phyloP scores from a whole-genome alignment of 1,140 invertebrate species.

The Lordiphosa clarofinis region DNA sequence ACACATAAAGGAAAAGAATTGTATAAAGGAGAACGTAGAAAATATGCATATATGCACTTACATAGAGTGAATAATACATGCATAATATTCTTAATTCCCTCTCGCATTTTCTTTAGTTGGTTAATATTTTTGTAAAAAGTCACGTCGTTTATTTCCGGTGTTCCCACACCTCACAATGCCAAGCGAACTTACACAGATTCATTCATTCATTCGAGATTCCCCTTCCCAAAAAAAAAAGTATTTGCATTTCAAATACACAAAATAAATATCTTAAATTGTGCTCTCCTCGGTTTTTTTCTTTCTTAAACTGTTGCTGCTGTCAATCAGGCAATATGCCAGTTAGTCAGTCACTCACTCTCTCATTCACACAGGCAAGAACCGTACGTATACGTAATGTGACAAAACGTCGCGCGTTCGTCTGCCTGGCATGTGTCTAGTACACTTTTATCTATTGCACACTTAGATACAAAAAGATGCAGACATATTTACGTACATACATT shows the following conservation, averaged over 20 bases:
- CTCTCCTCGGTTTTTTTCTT: background rate
- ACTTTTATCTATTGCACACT: constrained; percentile 42
- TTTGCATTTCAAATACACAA: constrained; percentile 69
- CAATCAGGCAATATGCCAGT: constrained; percentile 72
- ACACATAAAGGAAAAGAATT: background rate
- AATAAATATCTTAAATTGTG: constrained; percentile 70
- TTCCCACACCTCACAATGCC: constrained; percentile 41
- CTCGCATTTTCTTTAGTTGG: constrained; percentile 35
- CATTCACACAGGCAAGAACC: constrained; percentile 29
- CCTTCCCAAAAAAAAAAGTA: constrained; percentile 33
- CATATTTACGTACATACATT: constrained; percentile 1
- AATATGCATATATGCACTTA: constrained; percentile 13
- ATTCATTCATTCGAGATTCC: constrained; percentile 42
- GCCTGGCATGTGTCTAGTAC: constrained; percentile 36
- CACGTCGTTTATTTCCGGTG: constrained; percentile 79
- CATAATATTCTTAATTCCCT: constrained; percentile 41
- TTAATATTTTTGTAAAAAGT: constrained; percentile 74
- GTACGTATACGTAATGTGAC: constrained; percentile 71
- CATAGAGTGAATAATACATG: background rate
- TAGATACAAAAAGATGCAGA: constrained; percentile 22
- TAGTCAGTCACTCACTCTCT: constrained; percentile 51
- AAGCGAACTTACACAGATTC: constrained; percentile 71
- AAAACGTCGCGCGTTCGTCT: constrained; percentile 43
- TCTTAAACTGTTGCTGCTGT: constrained; percentile 46
- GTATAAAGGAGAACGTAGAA: constrained; percentile 7